Evolutionary conservation across 2,797 vertebrate species (phyloP).

Genomic region (Acestrorhynchus altus): DNA sequence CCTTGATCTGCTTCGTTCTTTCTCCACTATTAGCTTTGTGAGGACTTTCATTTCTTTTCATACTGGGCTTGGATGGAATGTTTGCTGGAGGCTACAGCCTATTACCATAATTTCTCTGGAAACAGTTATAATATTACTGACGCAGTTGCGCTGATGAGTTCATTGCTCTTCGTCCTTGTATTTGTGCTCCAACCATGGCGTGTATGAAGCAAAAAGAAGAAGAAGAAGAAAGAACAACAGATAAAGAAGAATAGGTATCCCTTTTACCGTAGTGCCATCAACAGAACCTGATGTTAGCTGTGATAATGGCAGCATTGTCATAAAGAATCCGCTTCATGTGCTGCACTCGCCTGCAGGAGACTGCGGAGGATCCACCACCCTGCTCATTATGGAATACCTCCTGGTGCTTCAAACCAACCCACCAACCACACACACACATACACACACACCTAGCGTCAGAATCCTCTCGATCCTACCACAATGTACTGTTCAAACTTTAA

Average conservation of each 20-base stretch:
- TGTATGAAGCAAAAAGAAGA: conserved; percentile 4
- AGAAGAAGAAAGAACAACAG: too few species aligned
- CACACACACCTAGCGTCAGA: conserved; percentile 29
- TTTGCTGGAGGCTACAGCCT: conserved; percentile 49
- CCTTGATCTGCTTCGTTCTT: conserved; percentile 29
- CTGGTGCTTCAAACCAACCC: conserved; percentile 56
- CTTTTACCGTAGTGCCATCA: conserved; percentile 44
- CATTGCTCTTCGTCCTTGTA: conserved; percentile 30
- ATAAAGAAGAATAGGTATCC: conserved; percentile 39
- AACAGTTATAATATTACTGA: conserved; percentile 53
- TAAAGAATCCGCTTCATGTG: conserved; percentile 42
- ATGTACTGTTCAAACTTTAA: conserved; percentile 43
- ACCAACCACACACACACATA: conserved; percentile 33
- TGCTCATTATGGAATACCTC: conserved; percentile 59
- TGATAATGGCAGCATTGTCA: conserved; percentile 50
- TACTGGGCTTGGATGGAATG: conserved; percentile 39
- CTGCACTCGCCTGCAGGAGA: conserved; percentile 51
- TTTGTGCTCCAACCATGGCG: conserved; percentile 29
- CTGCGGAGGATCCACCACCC: conserved; percentile 43
- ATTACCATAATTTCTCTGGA: conserved; percentile 59
- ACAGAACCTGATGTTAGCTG: conserved; percentile 49
- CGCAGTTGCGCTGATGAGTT: conserved; percentile 37
- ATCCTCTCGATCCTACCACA: conserved; percentile 37
- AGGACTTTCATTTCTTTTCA: conserved; percentile 45
- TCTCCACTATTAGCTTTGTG: conserved; percentile 23